Percentiles rank a stretch among this genome's conserved stretches.
These are phyloP conservation scores for Columba janthina DNA, from an alignment of 2,113 vertebrate genomes.

Conservation along the genomic window DNA sequence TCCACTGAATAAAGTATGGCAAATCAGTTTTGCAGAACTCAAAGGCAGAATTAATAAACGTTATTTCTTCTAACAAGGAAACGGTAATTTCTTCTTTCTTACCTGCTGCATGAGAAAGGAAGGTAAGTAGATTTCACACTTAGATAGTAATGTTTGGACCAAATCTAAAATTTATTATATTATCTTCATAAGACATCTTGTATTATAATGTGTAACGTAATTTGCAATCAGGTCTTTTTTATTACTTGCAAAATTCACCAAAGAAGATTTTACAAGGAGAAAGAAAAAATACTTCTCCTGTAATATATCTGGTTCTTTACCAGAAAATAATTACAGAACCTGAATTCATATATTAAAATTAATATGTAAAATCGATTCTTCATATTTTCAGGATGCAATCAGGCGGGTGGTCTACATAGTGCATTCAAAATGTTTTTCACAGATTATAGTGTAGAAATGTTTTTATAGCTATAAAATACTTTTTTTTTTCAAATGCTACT, in stretches of 20 bases:
- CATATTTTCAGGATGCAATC: not conserved
- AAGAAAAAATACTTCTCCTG: not conserved
- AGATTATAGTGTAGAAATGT: not conserved
- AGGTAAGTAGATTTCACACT: not conserved
- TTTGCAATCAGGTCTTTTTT: not conserved
- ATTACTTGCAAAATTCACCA: not conserved
- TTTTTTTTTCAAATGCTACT: not conserved
- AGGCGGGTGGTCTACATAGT: not conserved
- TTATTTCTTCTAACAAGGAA: not conserved
- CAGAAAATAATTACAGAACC: not conserved
- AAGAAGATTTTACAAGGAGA: not conserved
- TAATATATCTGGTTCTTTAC: not conserved
- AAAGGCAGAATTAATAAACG: not conserved
- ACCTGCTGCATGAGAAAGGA: not conserved
- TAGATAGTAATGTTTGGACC: not conserved
- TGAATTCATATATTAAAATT: not conserved
- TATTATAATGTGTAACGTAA: not conserved
- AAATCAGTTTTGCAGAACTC: not conserved
- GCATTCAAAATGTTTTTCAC: not conserved
- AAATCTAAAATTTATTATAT: not conserved
- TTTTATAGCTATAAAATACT: not conserved
- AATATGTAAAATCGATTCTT: not conserved
- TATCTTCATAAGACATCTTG: not conserved
- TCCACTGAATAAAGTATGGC: not conserved
- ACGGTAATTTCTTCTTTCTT: not conserved